These are phyloP conservation scores for Xylocopa sonorina DNA, from an alignment of 1,140 invertebrate genomes.

Conservation along the genomic window DNA sequence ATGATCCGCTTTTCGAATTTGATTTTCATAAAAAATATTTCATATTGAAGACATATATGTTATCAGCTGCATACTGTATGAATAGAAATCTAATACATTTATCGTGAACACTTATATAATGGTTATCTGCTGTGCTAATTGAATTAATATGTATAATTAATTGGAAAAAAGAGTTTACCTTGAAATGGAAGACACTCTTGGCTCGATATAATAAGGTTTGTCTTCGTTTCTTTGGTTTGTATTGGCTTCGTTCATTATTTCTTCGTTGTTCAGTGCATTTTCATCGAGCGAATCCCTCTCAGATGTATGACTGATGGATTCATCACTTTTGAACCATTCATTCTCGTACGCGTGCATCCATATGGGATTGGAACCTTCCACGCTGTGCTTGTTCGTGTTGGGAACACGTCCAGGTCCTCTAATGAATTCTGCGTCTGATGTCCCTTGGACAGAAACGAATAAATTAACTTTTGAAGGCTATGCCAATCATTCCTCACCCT, in stretches of 20 bases:
- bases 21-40: no score
- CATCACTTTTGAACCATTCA: slow-evolving; percentile 95
- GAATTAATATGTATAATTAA: no score
- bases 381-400: slow-evolving; percentile 96
- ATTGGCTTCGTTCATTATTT: slow-evolving; percentile 83
- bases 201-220: slow-evolving; percentile 86
- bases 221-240: slow-evolving; percentile 83
- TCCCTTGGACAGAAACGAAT: slow-evolving; percentile 73
- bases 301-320: slow-evolving; percentile 88
- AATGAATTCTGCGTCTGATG: slow-evolving; percentile 88
- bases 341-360: slow-evolving; percentile 97
- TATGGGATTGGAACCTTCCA: slow-evolving; percentile 96
- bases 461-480: not conserved
- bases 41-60: not conserved
- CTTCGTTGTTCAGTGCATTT: slow-evolving; percentile 88
- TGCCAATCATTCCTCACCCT: not conserved
- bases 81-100: no score
- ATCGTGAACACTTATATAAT: no score
- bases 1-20: no score
- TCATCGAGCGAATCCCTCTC: slow-evolving; percentile 94
- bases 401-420: slow-evolving; percentile 89
- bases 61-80: not conserved
- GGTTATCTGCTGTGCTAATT: no score
- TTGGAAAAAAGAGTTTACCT: slow-evolving; percentile 66
- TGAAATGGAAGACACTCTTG: slow-evolving; percentile 76